These are phyloP conservation scores for Elymnias hypermnestra DNA, from an alignment of 1,140 invertebrate species.

Conservation along the genomic window DNA sequence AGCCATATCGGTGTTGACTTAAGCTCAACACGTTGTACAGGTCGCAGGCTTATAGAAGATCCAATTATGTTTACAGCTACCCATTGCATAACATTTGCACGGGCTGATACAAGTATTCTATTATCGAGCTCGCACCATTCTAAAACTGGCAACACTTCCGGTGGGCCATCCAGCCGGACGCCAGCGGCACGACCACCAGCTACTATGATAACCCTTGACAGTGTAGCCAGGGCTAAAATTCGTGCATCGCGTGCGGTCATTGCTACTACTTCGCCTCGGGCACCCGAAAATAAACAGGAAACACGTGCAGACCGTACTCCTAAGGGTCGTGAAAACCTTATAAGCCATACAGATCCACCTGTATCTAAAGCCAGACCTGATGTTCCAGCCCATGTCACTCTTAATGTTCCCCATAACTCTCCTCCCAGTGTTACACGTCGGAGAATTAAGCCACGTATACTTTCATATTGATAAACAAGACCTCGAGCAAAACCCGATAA, in stretches of 20 bases:
- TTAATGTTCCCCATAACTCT: constrained; percentile 90
- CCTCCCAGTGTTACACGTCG: constrained; percentile 91
- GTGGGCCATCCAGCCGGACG: constrained; percentile 69
- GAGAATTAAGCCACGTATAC: constrained; percentile 85
- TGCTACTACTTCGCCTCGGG: constrained; percentile 88
- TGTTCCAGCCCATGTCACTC: constrained; percentile 84
- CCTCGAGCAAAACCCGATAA: constrained; percentile 93
- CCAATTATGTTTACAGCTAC: constrained; percentile 79
- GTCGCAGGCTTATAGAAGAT: constrained; percentile 88
- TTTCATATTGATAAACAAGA: constrained; percentile 89
- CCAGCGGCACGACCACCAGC: constrained; percentile 74
- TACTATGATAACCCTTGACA: constrained; percentile 94
- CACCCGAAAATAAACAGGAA: constrained; percentile 94
- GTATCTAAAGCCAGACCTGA: constrained; percentile 90
- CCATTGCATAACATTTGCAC: constrained; percentile 53
- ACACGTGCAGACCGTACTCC: constrained; percentile 92
- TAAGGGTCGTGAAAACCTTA: constrained; percentile 92
- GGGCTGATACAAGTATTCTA: constrained; percentile 50
- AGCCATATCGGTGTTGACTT: constrained; percentile 91
- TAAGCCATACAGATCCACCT: constrained; percentile 97
- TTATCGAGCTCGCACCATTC: constrained; percentile 81
- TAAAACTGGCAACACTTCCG: constrained; percentile 88
- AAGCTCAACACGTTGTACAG: constrained; percentile 80
- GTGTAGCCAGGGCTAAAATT: constrained; percentile 93
- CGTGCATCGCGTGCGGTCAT: constrained; percentile 59